A percentile compares a stretch with the other conserved stretches of the same genome.
Evolutionary conservation across 2,888 invertebrate genomes (phyloP).

Genomic region (Drosophila flavopinicola): DNA sequence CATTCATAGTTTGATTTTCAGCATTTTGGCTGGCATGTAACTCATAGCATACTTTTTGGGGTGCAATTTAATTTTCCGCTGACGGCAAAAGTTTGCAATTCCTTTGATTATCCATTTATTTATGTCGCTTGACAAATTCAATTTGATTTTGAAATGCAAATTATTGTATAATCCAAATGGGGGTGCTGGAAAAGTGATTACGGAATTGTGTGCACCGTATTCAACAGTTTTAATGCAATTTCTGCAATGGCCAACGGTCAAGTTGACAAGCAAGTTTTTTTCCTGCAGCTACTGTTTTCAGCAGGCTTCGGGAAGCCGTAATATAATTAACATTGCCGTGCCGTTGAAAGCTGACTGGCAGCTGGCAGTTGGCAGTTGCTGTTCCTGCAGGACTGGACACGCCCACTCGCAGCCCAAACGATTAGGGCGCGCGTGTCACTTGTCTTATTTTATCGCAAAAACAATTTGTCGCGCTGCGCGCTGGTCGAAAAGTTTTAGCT

Average conservation of each 20-base stretch:
- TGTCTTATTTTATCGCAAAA: slow-evolving; percentile 78
- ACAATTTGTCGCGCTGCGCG: slow-evolving; percentile 75
- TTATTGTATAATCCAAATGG: slow-evolving; percentile 21
- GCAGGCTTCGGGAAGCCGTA: slow-evolving; percentile 16
- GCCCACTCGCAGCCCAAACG: slow-evolving; percentile 46
- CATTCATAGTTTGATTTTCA: slow-evolving; percentile 10
- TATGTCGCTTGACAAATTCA: slow-evolving; percentile 68
- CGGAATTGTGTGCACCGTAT: slow-evolving; percentile 24
- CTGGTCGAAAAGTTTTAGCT: slow-evolving; percentile 57
- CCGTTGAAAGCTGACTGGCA: slow-evolving; percentile 43
- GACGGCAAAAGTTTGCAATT: slow-evolving; percentile 54
- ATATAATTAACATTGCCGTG: slow-evolving; percentile 67
- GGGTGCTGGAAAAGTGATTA: slow-evolving; percentile 2
- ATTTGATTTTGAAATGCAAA: slow-evolving; percentile 52
- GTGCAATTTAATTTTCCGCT: slow-evolving; percentile 66
- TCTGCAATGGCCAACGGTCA: slow-evolving; percentile 42
- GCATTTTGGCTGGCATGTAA: slow-evolving; percentile 9
- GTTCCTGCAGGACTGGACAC: slow-evolving; percentile 13
- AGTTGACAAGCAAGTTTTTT: slow-evolving; percentile 31
- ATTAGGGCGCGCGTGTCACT: slow-evolving; percentile 71
- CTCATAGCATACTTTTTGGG: slow-evolving; percentile 35
- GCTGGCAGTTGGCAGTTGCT: slow-evolving; percentile 50
- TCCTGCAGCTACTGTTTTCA: slow-evolving; percentile 5
- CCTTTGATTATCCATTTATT: slow-evolving; percentile 72
- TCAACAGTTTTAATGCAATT: slow-evolving; percentile 63